phyloP scores from a whole-genome alignment of 2,797 vertebrate species.

The Melanotaenia boesemani region DNA sequence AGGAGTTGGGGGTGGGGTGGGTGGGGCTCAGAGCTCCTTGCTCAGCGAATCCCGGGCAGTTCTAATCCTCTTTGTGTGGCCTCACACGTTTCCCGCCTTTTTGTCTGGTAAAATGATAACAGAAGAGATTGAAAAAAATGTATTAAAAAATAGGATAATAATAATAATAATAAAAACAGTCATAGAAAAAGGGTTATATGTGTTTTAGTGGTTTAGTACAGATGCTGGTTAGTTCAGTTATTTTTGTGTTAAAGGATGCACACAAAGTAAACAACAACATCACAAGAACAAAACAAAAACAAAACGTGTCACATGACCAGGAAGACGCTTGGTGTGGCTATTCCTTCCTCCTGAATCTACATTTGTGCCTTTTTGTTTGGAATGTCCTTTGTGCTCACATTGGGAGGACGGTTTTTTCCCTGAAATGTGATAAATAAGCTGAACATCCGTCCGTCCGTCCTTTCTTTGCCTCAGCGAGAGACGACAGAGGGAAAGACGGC shows the following conservation, averaged over 20 bases:
- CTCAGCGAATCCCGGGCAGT: conserved; percentile 86
- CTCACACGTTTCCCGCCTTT: conserved; percentile 88
- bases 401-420: not conserved
- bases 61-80: conserved; percentile 87
- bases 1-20: conserved; percentile 32
- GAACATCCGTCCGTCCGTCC: not conserved
- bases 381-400: conserved; percentile 15
- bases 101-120: conserved; percentile 88
- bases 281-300: not conserved
- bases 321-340: not conserved
- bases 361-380: not conserved
- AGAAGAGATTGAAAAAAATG: conserved; percentile 81
- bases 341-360: not conserved
- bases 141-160: conserved; percentile 72
- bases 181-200: conserved; percentile 55
- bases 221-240: conserved; percentile 44
- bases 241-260: conserved; percentile 30
- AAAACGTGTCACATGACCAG: not conserved
- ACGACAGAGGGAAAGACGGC: conserved; percentile 8
- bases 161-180: conserved; percentile 61
- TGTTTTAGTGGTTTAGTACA: conserved; percentile 66
- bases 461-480: too few species aligned
- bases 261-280: conserved; percentile 45
- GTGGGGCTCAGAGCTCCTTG: conserved; percentile 82
- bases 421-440: conserved; percentile 9